Base-by-base conservation (phyloP, 1,140 invertebrate species). In the Macrobrachium rosenbergii region DNA sequence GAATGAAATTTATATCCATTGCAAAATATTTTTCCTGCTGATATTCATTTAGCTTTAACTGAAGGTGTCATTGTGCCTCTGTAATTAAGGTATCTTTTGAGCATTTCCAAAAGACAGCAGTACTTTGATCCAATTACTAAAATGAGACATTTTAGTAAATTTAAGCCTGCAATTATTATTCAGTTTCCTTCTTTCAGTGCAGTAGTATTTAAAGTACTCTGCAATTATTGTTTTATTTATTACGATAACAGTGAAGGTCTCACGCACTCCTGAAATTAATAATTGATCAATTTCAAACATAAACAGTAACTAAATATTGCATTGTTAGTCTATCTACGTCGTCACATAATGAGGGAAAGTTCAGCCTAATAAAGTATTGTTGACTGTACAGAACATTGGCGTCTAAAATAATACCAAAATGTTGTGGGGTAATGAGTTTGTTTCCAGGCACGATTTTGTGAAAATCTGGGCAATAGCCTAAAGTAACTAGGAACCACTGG, bases 11-110 rank as follows among this genome's bases (percentile, higher is more conserved):
- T 10, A 77, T 45, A 1, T 77, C 5, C 75, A 77, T 3, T 58
- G n/a, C 19, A 28, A 45, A 77, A 77, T 58, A 77, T 45, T 37
- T 77, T 77, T 45, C 37, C 37, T 10, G 0, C 75, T 21, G 21
- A 14, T 77, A 10, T 2, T 45, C 16, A 77, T 21, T 45, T 45
- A 77, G 37, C 52, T 77, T 77, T 45, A 77, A 45, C 75, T 77
- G 75, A 77, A 23, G 45, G 75, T 77, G 52, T 77, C 75, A 77
- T 77, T 77, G 75, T 77, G 43, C 75, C 6, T 45, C 37, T 77
- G 28, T 77, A 77, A 77, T 11, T 77, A 77, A 0, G 5, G 75
- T 77, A 77, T 77, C 58, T 77, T 28, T 77, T 45, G 16, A 45
- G 16, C 58, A 77, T 43, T 77, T 52, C 43, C 43, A 77, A 77